Conservation (phyloP, 2,113 vertebrate genomes). For the Daphoenositta chrysoptera region DNA sequence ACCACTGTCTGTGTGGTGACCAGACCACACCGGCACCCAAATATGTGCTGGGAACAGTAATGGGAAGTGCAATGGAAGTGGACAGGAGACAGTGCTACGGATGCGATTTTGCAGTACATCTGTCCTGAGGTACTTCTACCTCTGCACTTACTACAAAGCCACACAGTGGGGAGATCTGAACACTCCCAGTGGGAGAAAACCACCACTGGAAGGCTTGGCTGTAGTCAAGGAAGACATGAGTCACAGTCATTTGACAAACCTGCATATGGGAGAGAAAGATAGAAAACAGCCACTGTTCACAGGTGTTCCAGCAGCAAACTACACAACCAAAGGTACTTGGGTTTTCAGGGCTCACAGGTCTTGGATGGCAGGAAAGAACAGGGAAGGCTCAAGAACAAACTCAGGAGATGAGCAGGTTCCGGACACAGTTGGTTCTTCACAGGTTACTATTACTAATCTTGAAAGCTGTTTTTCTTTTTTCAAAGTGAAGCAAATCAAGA, state of each 20-base stretch:
- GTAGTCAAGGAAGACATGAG: background rate
- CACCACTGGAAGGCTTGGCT: background rate
- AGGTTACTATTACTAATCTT: background rate
- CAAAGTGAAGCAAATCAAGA: background rate
- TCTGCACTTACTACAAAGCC: background rate
- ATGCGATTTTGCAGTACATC: background rate
- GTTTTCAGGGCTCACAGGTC: background rate
- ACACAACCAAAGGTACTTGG: background rate
- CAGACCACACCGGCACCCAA: background rate
- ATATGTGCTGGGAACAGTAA: background rate
- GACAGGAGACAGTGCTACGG: background rate
- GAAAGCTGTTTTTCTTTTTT: background rate
- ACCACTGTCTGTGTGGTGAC: background rate
- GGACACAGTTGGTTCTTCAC: background rate
- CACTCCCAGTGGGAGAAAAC: background rate
- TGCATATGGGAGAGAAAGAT: background rate
- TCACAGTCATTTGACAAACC: background rate
- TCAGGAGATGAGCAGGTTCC: background rate
- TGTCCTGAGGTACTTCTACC: background rate
- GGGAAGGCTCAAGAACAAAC: background rate
- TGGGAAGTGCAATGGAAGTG: background rate
- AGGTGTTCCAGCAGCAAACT: background rate
- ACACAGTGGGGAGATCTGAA: background rate
- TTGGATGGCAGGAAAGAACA: background rate
- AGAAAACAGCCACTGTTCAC: background rate